phyloP scores from a whole-genome alignment of 2,113 vertebrate species.

The Ahaetulla prasina region DNA sequence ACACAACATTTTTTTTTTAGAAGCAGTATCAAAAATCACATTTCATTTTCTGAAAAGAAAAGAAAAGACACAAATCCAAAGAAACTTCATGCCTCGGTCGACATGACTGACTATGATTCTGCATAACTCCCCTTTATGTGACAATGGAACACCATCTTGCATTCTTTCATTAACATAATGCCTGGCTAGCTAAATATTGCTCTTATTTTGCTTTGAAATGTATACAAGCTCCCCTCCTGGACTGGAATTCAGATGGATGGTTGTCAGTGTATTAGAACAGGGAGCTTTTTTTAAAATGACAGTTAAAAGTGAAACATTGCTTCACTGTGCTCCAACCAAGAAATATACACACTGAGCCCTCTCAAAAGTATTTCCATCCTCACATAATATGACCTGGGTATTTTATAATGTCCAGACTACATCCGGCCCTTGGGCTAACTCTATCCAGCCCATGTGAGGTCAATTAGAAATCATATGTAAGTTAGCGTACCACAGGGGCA shows the following conservation, averaged over 20 bases:
- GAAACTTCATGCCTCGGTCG: neutral
- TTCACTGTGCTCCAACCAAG: neutral
- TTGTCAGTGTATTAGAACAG: neutral
- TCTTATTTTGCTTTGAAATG: neutral
- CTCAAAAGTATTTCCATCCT: constrained; percentile 8
- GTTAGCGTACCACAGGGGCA: neutral
- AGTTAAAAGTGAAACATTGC: constrained; percentile 4
- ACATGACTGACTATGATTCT: neutral
- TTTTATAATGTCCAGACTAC: neutral
- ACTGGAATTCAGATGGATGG: neutral
- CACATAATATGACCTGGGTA: neutral
- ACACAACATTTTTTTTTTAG: neutral
- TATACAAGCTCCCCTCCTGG: neutral
- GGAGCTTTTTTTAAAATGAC: neutral
- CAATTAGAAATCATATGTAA: neutral
- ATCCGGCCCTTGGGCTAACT: neutral
- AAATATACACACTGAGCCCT: neutral
- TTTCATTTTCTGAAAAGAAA: neutral
- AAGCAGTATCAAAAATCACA: neutral
- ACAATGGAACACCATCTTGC: neutral
- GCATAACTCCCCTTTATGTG: neutral
- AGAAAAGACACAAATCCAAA: neutral
- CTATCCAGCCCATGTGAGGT: neutral
- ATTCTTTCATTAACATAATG: neutral
- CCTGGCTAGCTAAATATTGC: neutral